Conservation (phyloP, 2,113 vertebrate species). For the Phoenicopterus ruber region DNA sequence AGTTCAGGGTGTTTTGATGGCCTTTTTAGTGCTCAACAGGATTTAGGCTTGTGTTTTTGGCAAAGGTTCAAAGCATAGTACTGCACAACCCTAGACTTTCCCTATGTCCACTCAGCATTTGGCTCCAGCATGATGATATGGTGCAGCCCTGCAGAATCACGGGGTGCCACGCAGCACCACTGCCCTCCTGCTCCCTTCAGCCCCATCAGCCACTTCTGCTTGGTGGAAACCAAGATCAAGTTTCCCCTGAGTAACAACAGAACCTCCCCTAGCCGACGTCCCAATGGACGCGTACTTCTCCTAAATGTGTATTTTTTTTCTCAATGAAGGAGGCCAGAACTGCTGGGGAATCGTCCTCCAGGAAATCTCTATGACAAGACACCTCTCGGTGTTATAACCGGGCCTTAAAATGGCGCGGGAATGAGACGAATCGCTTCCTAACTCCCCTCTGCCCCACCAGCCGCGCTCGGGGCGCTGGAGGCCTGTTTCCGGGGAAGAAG, state of each 20-base stretch:
- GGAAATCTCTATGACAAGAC: rapidly evolving
- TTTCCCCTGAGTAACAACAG: rapidly evolving
- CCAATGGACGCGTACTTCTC: rapidly evolving
- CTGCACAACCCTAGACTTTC: not conserved
- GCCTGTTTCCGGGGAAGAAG: rapidly evolving
- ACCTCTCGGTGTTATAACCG: rapidly evolving
- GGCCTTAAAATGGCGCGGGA: not conserved
- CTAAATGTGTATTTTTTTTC: rapidly evolving
- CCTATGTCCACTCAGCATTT: not conserved
- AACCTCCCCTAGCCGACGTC: rapidly evolving
- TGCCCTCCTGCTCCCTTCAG: not conserved
- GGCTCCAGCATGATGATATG: rapidly evolving
- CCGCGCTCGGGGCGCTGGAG: not conserved
- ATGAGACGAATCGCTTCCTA: not conserved
- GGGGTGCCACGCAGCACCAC: rapidly evolving
- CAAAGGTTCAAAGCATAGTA: slow-evolving; percentile 17
- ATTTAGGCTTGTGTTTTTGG: not conserved
- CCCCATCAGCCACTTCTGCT: too few species aligned
- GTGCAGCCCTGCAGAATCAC: not conserved
- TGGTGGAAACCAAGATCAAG: rapidly evolving
- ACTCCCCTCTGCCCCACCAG: not conserved
- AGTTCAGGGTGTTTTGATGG: not conserved
- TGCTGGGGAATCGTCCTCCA: rapidly evolving
- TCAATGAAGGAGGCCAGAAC: rapidly evolving
- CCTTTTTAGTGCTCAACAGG: not conserved